Evolutionary conservation across 2,888 invertebrate species (phyloP).

Genomic region (Lamellibrachia satsuma): DNA sequence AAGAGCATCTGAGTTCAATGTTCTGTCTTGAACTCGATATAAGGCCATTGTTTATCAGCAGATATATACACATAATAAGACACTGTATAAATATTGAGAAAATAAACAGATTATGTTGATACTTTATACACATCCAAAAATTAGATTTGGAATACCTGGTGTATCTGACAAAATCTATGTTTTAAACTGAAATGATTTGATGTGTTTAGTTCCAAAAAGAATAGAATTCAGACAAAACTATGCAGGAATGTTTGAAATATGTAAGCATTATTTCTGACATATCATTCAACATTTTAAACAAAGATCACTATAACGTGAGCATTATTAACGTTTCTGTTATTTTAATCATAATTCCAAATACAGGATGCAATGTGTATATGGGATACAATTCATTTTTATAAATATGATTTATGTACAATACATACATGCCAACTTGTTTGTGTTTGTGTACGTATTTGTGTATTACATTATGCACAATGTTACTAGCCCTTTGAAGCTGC

Average conservation of each 20-base stretch:
- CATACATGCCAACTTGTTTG: not conserved
- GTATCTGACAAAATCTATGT: not conserved
- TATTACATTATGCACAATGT: not conserved
- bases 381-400: not conserved
- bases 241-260: not conserved
- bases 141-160: not conserved
- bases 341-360: not conserved
- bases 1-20: not conserved
- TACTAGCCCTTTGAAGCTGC: too few species aligned
- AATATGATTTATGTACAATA: constrained; percentile 8
- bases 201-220: not conserved
- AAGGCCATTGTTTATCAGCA: not conserved
- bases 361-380: not conserved
- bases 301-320: not conserved
- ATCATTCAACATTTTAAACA: not conserved
- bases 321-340: not conserved
- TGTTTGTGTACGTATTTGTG: not conserved
- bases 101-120: not conserved
- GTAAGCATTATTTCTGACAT: not conserved
- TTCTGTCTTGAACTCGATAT: not conserved
- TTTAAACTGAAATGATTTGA: not conserved
- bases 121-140: not conserved
- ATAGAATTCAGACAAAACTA: constrained; percentile 13
- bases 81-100: not conserved
- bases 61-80: not conserved